Evolutionary conservation across 2,888 invertebrate species (phyloP).

Genomic region (Eupithecia vulgata): DNA sequence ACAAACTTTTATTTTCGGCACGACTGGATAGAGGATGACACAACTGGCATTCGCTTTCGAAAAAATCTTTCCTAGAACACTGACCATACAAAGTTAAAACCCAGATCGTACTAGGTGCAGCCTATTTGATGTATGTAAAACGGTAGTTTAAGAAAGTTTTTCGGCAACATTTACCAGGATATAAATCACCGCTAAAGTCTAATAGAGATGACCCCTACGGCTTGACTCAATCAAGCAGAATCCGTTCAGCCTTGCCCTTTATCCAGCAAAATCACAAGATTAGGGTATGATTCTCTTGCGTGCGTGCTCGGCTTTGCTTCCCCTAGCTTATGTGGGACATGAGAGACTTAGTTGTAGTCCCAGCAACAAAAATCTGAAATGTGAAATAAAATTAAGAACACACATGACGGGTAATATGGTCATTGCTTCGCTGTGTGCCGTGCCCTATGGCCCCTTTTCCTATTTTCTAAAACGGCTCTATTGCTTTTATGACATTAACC

Average conservation of each 20-base stretch:
- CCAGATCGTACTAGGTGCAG: neutral
- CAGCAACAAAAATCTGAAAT: conserved; percentile 15
- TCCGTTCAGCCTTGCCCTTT: conserved; percentile 23
- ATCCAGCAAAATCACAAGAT: conserved; percentile 36
- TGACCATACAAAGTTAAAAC: neutral
- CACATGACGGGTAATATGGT: neutral
- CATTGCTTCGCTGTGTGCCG: neutral
- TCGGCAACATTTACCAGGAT: neutral
- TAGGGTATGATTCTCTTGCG: conserved; percentile 35
- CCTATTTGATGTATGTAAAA: neutral
- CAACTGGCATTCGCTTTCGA: neutral
- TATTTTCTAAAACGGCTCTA: neutral
- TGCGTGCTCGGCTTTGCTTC: conserved; percentile 48
- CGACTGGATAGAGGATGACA: neutral
- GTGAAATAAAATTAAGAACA: neutral
- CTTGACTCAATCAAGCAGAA: conserved; percentile 22
- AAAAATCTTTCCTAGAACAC: neutral
- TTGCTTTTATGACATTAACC: neutral
- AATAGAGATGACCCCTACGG: conserved; percentile 13
- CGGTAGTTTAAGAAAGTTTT: neutral
- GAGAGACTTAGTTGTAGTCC: conserved; percentile 15
- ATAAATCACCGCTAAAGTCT: conserved; percentile 8
- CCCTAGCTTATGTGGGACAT: conserved; percentile 43
- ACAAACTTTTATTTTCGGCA: neutral
- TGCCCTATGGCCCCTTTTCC: neutral